Evolutionary conservation across 1,140 invertebrate species (phyloP), one percentile per base, ranked within the genome.

Genomic region (Agrilus planipennis): DNA sequence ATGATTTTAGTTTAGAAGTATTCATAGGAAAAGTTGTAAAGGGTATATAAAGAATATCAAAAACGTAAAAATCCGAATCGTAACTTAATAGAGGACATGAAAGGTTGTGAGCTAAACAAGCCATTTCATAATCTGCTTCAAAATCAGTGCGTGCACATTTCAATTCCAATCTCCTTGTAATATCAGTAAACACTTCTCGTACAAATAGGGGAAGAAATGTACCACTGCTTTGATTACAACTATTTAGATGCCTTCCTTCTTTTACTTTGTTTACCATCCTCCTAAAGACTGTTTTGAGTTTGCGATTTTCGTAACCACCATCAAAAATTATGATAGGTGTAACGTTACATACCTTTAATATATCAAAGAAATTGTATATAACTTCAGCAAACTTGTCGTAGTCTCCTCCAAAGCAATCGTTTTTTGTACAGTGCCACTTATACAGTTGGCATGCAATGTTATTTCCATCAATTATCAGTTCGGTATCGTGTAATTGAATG

Each of bases 61-160:
- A 89, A 36, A 93, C 79, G 57, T 78, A 91, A 67, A 90, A 94
- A 68, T 94, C 90, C 1, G 88, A 92, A 61, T 94, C 90, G 49
- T 81, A 82, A 55, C 85, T 90, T 0, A 94, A 52, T 9, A 93
- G 76, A 3, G 89, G 89, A 52, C 86, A 91, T 21, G 81, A 67
- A 4, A 89, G 65, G 35, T 75, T 65, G 46, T 75, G 74, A 0
- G 86, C 83, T 35, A 92, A 52, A 0, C 77, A 75, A 2, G 85
- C 85, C 39, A 91, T 76, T 53, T 89, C 78, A 47, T 78, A 73
- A 61, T 94, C 90, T 27, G 88, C 89, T 67, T 93, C 89, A 64
- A 84, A 89, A 40, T 82, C 72, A 55, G 82, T 83, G 37, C 81
- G 70, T 14, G 76, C 74, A 46, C 75, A 71, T 21, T 70, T 68